phyloP scores from a whole-genome alignment of 2,888 invertebrate species.

The Drosophila siamana region DNA sequence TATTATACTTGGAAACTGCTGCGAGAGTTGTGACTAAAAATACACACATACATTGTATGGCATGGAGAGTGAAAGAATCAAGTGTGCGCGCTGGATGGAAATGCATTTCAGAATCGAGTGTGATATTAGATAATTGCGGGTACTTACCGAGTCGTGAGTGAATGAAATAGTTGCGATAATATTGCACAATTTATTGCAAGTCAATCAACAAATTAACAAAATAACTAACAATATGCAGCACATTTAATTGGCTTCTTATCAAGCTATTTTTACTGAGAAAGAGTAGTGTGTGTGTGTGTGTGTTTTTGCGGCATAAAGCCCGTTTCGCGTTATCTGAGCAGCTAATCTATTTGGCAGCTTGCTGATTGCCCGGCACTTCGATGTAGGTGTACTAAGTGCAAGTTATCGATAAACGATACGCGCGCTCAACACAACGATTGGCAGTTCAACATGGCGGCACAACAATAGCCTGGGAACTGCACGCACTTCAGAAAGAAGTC shows the following conservation, averaged over 20 bases:
- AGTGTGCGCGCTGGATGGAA: not conserved
- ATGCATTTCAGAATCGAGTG: no score
- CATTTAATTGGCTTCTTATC: constrained; percentile 7
- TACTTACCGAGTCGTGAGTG: no score
- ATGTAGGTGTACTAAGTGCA: constrained; percentile 1
- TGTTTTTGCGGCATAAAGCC: not conserved
- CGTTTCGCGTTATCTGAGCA: constrained; percentile 26
- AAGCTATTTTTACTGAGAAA: not conserved
- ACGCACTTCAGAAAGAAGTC: constrained; percentile 45
- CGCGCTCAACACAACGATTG: constrained; percentile 37
- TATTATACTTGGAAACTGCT: constrained; percentile 4
- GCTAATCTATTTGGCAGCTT: constrained; percentile 27
- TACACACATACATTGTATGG: not conserved
- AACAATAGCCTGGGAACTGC: constrained; percentile 52
- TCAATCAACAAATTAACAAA: constrained; percentile 11
- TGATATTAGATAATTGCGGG: no score
- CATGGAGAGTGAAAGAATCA: not conserved
- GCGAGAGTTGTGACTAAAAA: not conserved
- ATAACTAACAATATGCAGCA: constrained; percentile 5
- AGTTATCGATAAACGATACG: not conserved
- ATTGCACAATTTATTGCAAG: constrained; percentile 8
- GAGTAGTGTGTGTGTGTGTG: constrained; percentile 1
- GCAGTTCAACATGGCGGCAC: constrained; percentile 48
- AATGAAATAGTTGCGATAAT: not conserved
- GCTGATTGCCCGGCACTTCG: constrained; percentile 26